Percentiles rank a stretch among this genome's conserved stretches.
Conservation (phyloP, 2,888 invertebrate species). For the Allacma fusca region DNA sequence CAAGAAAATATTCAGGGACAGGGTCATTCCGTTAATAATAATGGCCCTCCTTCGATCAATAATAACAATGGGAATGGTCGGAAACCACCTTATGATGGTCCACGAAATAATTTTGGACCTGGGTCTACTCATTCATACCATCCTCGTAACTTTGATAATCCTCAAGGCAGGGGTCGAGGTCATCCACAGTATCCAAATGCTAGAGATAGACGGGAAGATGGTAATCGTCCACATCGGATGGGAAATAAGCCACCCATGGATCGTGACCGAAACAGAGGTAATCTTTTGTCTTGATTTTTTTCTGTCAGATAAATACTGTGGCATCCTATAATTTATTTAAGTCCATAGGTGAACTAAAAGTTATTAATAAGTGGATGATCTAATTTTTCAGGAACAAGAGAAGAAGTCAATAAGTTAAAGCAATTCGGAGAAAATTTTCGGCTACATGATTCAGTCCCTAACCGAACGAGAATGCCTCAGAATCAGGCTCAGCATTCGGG, state of each 20-base stretch:
- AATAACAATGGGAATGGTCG: constrained; percentile 62
- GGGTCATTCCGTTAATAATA: constrained; percentile 52
- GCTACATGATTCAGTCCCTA: background rate
- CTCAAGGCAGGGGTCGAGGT: constrained; percentile 47
- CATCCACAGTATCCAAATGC: constrained; percentile 51
- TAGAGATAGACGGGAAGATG: constrained; percentile 50
- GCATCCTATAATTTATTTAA: no score
- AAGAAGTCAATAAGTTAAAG: constrained; percentile 28
- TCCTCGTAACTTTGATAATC: constrained; percentile 51
- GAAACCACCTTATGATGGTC: constrained; percentile 62
- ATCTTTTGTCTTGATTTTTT: no score
- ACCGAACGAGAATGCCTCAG: constrained; percentile 43
- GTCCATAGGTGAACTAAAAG: no score
- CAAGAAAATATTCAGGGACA: constrained; percentile 36
- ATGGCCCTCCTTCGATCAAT: constrained; percentile 59
- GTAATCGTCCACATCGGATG: constrained; percentile 52
- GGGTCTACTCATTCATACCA: constrained; percentile 55
- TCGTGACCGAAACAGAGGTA: constrained; percentile 47
- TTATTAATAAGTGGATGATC: no score
- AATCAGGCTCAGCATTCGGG: constrained; percentile 47
- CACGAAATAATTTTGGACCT: constrained; percentile 53
- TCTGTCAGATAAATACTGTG: no score
- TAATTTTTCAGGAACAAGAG: background rate
- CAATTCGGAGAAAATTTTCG: constrained; percentile 19
- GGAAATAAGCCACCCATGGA: constrained; percentile 54